Evolutionary conservation across 2,113 vertebrate species (phyloP), one percentile per base, ranked within the genome.

Genomic region (Menura novaehollandiae): DNA sequence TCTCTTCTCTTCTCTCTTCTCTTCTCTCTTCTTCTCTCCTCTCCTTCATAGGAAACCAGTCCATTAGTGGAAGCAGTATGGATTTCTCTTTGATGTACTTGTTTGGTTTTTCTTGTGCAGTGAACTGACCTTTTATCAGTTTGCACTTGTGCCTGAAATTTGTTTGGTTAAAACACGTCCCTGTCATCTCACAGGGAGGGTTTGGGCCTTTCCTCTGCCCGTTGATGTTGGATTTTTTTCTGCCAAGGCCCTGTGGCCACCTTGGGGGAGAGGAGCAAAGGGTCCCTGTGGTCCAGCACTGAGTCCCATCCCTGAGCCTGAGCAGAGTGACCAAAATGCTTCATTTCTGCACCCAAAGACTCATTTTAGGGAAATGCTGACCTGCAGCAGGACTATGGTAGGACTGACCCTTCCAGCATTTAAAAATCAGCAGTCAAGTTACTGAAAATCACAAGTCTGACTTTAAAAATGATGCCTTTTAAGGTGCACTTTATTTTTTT

Each of bases 311-410:
- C 44, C 62, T 68, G 37, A 37, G 21, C 53, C 37, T 52, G 37
- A 69, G 39, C 33, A 43, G 20, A 66, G n/a, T 60, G 51, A 49
- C 51, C 28, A 58, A 20, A 75, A 49, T 43, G 32, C 26, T 67
- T 58, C 8, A 59, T 68, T 60, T 44, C 43, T 77, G 55, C 28
- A 5, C 26, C 20, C 18, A 1, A 35, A 53, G 53, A 21, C 30
- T 91, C 3, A 1, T 33, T 80, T 71, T 23, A 30, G 39, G 63
- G 51, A 86, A 86, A 8, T 21, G 12, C 30, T 0, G 1, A 12
- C 51, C 46, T 51, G 2, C 43, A n/a, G 1, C 17, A 33, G 37
- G 30, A 30, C 64, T 30, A 0, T 15, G 18, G 30, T 12, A 19
- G 37, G 28, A 30, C 30, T 52, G 47, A 62, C 37, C 37, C 18